A percentile compares a stretch with the other conserved stretches of the same genome.
phyloP scores from a whole-genome alignment of 2,888 invertebrate species.

The Monopis laevigella region DNA sequence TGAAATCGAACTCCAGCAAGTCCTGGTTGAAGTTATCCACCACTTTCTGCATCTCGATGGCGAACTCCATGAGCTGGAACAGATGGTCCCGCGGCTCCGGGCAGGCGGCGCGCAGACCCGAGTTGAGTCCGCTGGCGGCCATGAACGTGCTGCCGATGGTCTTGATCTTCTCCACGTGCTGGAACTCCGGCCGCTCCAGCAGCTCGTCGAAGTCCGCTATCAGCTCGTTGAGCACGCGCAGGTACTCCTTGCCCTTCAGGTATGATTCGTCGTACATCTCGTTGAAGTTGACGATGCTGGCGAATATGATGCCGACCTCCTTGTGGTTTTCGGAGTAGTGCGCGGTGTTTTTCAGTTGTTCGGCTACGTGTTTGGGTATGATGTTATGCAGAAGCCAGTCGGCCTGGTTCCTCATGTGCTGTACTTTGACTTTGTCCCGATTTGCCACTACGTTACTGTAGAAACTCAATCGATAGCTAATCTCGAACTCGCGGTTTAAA shows the following conservation, averaged over 20 bases:
- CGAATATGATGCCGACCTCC: conserved; percentile 93
- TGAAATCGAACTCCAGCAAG: conserved; percentile 88
- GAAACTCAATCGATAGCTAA: conserved; percentile 91
- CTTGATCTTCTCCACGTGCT: conserved; percentile 96
- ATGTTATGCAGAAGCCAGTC: conserved; percentile 97
- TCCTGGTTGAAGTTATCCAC: conserved; percentile 90
- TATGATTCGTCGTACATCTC: conserved; percentile 98
- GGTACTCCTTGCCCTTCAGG: conserved; percentile 92
- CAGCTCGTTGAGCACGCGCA: conserved; percentile 94
- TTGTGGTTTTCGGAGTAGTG: conserved; percentile 95
- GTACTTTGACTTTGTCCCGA: conserved; percentile 87
- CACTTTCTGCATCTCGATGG: conserved; percentile 88
- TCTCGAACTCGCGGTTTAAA: conserved; percentile 94
- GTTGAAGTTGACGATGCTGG: conserved; percentile 95
- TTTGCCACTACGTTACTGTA: conserved; percentile 93
- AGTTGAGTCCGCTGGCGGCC: conserved; percentile 96
- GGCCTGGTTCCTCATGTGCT: conserved; percentile 94
- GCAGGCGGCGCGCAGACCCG: conserved; percentile 74
- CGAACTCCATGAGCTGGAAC: conserved; percentile 92
- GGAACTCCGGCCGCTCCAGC: conserved; percentile 81
- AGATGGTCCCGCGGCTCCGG: conserved; percentile 79
- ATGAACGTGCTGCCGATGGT: conserved; percentile 97
- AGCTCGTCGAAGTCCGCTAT: conserved; percentile 97
- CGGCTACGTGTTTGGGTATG: conserved; percentile 94
- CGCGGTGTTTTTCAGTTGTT: conserved; percentile 90